Percentiles rank a stretch among this genome's conserved stretches.
These are phyloP conservation scores for Caenorhabditis sp. DNA, from an alignment of 2,888 invertebrate genomes.

Conservation along the genomic window DNA sequence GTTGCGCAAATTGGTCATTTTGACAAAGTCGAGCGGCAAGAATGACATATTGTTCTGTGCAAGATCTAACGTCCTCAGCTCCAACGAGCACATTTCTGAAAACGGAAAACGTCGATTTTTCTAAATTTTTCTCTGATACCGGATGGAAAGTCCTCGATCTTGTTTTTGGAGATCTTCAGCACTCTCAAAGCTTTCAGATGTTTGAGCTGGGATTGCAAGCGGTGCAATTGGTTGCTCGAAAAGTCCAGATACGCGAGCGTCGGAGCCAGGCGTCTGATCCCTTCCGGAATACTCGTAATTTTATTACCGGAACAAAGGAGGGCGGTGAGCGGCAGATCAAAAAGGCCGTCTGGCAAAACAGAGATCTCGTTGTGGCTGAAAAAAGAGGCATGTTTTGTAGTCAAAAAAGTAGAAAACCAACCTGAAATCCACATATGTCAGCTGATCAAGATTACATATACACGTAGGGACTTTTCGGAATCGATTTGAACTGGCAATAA, in stretches of 20 bases:
- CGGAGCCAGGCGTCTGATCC: constrained; percentile 45
- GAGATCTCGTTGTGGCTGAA: constrained; percentile 58
- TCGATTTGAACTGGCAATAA: constrained; percentile 50
- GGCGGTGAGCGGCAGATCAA: constrained; percentile 56
- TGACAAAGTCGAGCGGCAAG: constrained; percentile 60
- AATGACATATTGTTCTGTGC: constrained; percentile 59
- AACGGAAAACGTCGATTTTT: no score
- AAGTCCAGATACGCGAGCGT: constrained; percentile 54
- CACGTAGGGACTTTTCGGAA: constrained; percentile 55
- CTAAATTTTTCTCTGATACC: no score
- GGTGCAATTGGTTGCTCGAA: constrained; percentile 44
- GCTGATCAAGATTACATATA: constrained; percentile 55
- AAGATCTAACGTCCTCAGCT: constrained; percentile 61
- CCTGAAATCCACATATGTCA: constrained; percentile 60
- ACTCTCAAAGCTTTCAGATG: constrained; percentile 49
- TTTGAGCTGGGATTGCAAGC: constrained; percentile 34
- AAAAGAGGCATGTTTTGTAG: no score
- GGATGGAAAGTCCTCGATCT: constrained; percentile 46
- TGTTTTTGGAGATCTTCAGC: constrained; percentile 44
- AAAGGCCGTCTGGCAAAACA: constrained; percentile 53
- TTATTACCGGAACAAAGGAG: constrained; percentile 54
- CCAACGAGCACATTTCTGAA: constrained; percentile 57
- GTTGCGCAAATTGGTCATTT: constrained; percentile 56
- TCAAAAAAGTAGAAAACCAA: no score
- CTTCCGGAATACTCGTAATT: constrained; percentile 47